A percentile compares a stretch with the other conserved stretches of the same genome.
phyloP scores from a whole-genome alignment of 2,797 vertebrate genomes.

The Acanthiza pusilla region DNA sequence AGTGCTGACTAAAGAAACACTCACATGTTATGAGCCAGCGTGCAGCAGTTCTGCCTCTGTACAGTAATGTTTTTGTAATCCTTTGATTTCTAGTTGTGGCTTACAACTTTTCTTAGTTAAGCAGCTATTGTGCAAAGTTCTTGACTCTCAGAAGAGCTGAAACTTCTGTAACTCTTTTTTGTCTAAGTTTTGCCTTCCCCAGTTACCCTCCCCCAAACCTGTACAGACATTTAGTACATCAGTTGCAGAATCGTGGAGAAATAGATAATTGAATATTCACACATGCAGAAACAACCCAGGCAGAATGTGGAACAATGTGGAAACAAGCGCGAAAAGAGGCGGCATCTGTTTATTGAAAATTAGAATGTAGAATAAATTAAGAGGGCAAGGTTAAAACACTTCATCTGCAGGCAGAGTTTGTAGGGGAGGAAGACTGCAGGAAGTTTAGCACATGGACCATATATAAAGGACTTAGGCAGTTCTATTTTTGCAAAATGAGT shows the following conservation, averaged over 20 bases:
- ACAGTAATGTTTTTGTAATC: not conserved
- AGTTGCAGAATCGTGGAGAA: constrained; percentile 20
- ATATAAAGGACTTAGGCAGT: not conserved
- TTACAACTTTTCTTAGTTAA: not conserved
- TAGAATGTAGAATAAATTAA: constrained; percentile 60
- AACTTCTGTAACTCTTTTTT: not conserved
- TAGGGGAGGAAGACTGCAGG: not conserved
- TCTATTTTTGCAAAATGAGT: not conserved
- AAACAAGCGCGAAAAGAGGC: constrained; percentile 50
- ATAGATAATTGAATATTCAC: constrained; percentile 55
- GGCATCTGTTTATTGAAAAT: constrained; percentile 65
- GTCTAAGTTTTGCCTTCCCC: not conserved
- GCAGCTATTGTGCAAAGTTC: not conserved
- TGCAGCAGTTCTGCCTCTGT: not conserved
- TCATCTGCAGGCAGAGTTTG: constrained; percentile 35
- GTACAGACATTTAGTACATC: constrained; percentile 17
- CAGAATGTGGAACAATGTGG: constrained; percentile 57
- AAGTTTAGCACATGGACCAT: not conserved
- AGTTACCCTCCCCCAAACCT: constrained; percentile 6
- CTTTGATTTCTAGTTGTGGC: not conserved
- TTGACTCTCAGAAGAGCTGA: not conserved
- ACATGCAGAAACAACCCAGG: constrained; percentile 55
- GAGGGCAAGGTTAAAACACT: constrained; percentile 57
- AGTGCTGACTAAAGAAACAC: not conserved
- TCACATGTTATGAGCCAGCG: fast-evolving